Conservation (phyloP, 2,797 vertebrate species). For the Schizothorax lantsangensis region DNA sequence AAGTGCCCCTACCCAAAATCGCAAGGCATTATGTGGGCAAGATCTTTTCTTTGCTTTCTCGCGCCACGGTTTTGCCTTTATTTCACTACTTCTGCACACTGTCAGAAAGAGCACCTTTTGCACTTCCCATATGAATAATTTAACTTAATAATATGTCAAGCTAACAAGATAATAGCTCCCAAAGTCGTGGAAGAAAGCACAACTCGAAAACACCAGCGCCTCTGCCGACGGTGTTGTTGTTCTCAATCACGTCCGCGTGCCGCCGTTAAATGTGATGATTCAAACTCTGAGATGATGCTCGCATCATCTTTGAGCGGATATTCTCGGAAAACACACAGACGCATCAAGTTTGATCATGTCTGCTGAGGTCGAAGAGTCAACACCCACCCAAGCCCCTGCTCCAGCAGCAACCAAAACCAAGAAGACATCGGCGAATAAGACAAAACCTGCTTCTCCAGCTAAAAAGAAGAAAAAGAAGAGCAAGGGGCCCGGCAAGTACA, state of each 20-base stretch:
- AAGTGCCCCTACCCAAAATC: slow-evolving; percentile 70
- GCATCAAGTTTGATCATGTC: slow-evolving; percentile 73
- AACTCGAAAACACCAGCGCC: slow-evolving; percentile 67
- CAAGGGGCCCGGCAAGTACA: slow-evolving; percentile 87
- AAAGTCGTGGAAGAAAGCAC: slow-evolving; percentile 78
- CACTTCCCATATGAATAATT: neutral
- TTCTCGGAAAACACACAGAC: neutral
- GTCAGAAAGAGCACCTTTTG: neutral
- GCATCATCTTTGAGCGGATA: neutral
- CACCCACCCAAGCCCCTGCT: slow-evolving; percentile 72
- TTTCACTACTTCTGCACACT: neutral
- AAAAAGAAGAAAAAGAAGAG: slow-evolving; percentile 79
- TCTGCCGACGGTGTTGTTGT: slow-evolving; percentile 81
- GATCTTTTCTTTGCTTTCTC: slow-evolving; percentile 59
- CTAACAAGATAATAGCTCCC: slow-evolving; percentile 47
- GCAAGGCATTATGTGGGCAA: slow-evolving; percentile 60
- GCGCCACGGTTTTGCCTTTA: neutral
- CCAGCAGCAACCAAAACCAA: slow-evolving; percentile 63
- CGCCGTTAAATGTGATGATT: slow-evolving; percentile 68
- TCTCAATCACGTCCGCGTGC: slow-evolving; percentile 84
- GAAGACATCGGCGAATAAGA: slow-evolving; percentile 58
- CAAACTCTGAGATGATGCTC: neutral
- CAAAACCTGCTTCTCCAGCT: slow-evolving; percentile 72
- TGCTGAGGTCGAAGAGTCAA: slow-evolving; percentile 74
- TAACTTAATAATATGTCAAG: neutral